A percentile compares a stretch with the other conserved stretches of the same genome.
Conservation (phyloP, 2,888 invertebrate genomes). For the Bugula neritina region DNA sequence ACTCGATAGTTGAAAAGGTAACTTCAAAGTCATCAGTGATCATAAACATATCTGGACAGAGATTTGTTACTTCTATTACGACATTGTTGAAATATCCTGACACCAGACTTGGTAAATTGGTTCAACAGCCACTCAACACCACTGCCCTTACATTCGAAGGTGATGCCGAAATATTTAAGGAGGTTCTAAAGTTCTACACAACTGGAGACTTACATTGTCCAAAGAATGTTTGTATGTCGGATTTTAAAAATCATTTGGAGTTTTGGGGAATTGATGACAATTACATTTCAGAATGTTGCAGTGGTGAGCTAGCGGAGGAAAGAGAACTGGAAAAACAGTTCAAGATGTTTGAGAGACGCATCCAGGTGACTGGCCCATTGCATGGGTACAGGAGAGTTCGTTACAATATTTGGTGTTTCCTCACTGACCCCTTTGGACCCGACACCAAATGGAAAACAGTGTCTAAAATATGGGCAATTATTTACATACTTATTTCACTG, state of each 20-base stretch:
- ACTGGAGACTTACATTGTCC: slow-evolving; percentile 16
- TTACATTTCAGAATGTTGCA: slow-evolving; percentile 4
- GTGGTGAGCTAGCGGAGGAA: not conserved
- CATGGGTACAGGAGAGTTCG: not conserved
- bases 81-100: not conserved
- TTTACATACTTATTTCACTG: not conserved
- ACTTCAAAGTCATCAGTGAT: no score
- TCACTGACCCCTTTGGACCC: slow-evolving; percentile 19
- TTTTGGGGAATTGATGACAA: slow-evolving; percentile 11
- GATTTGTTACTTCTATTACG: not conserved
- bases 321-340: slow-evolving; percentile 11
- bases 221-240: slow-evolving; percentile 3
- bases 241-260: not conserved
- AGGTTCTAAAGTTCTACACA: slow-evolving; percentile 4
- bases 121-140: not conserved
- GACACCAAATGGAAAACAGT: not conserved
- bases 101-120: slow-evolving; percentile 13
- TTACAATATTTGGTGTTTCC: not conserved
- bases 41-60: slow-evolving; percentile 17
- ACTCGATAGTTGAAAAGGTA: no score
- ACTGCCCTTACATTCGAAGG: not conserved
- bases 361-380: no score
- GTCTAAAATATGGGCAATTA: not conserved
- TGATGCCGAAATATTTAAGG: slow-evolving; percentile 8
- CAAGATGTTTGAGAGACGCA: not conserved